These are phyloP conservation scores for Drepana falcataria DNA, from an alignment of 2,888 invertebrate genomes.

Conservation along the genomic window DNA sequence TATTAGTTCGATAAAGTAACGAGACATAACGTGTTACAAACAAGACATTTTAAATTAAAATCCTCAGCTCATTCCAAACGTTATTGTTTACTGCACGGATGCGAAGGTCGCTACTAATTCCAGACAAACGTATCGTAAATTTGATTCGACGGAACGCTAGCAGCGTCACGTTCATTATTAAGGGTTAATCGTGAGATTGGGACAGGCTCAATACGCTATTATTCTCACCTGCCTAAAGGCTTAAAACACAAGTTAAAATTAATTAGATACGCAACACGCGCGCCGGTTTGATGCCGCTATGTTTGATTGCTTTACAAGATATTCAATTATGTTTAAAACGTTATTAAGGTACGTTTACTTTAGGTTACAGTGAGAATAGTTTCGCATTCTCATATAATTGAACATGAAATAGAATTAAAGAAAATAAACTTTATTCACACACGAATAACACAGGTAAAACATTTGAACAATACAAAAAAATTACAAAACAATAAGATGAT, in stretches of 20 bases:
- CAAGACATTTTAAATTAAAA: conserved; percentile 17
- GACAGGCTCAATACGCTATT: background rate
- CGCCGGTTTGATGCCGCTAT: background rate
- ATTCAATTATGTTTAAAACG: background rate
- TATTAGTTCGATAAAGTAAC: too few relatives aligned
- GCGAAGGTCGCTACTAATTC: conserved; percentile 16
- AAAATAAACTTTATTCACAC: too few relatives aligned
- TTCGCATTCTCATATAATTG: background rate
- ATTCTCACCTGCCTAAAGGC: conserved; percentile 1
- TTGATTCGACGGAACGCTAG: conserved; percentile 12
- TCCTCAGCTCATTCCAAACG: conserved; percentile 8
- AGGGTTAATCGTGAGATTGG: conserved; percentile 2
- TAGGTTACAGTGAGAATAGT: background rate
- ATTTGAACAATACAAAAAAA: too few relatives aligned
- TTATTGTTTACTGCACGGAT: conserved; percentile 19
- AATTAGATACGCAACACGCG: background rate
- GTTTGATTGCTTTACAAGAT: background rate
- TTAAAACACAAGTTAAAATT: conserved; percentile 1
- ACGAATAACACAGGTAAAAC: too few relatives aligned
- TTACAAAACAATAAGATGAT: too few relatives aligned
- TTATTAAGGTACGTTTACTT: background rate
- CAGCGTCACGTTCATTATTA: conserved; percentile 7
- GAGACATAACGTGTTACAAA: background rate
- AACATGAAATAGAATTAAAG: too few relatives aligned
- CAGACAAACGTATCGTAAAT: conserved; percentile 9